A percentile compares a stretch with the other conserved stretches of the same genome.
These are phyloP conservation scores for Smittia aterrima DNA, from an alignment of 2,888 invertebrate genomes.

Conservation along the genomic window DNA sequence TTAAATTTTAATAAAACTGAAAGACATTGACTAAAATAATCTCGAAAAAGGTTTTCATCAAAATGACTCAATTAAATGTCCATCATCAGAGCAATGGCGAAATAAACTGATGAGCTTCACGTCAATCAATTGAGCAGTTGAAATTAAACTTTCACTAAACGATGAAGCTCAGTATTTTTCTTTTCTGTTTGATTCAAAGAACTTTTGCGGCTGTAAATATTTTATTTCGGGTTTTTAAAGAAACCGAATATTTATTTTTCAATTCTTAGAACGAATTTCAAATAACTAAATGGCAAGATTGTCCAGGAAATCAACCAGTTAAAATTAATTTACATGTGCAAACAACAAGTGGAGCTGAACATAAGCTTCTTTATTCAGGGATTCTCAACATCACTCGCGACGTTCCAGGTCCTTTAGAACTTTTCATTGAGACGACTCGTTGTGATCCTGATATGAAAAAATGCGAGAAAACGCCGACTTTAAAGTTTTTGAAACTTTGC, in stretches of 20 bases:
- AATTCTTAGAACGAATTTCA: not conserved
- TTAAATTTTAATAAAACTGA: too few relatives aligned
- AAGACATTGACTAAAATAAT: too few relatives aligned
- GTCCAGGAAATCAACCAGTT: not conserved
- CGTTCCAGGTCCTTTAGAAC: not conserved
- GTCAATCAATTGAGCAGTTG: too few relatives aligned
- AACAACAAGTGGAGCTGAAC: not conserved
- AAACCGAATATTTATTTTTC: too few relatives aligned
- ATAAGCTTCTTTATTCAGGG: not conserved
- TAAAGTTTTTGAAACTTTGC: not conserved
- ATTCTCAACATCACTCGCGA: not conserved
- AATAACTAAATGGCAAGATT: not conserved
- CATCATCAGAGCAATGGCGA: too few relatives aligned
- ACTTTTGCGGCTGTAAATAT: not conserved
- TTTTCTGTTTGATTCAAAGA: too few relatives aligned
- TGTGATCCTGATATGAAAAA: conserved; percentile 11
- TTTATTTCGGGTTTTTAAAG: too few relatives aligned
- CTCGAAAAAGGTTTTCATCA: too few relatives aligned
- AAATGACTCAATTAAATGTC: too few relatives aligned
- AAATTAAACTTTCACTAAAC: too few relatives aligned
- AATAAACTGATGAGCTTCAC: too few relatives aligned
- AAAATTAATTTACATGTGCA: not conserved
- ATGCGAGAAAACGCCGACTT: not conserved
- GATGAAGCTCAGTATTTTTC: too few relatives aligned
- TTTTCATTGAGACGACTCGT: not conserved